phyloP scores from a whole-genome alignment of 2,888 invertebrate genomes.

The Harpalus rufipes region DNA sequence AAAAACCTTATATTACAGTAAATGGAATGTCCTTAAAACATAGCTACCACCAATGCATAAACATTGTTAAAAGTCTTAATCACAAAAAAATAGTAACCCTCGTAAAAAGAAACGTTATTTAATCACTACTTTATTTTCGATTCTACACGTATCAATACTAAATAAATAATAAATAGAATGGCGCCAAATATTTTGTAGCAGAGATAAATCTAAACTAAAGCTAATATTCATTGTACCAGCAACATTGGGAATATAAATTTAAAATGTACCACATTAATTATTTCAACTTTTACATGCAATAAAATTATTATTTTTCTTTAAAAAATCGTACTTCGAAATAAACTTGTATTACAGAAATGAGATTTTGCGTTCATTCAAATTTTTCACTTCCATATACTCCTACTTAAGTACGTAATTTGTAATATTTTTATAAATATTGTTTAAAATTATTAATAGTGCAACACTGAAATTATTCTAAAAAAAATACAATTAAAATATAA shows the following conservation, averaged over 20 bases:
- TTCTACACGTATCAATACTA: slow-evolving; percentile 34
- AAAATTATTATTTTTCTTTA: too few species aligned
- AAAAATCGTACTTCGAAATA: too few species aligned
- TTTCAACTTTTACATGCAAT: too few species aligned
- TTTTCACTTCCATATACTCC: neutral
- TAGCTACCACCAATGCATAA: slow-evolving; percentile 62
- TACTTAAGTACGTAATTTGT: neutral
- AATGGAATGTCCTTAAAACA: slow-evolving; percentile 53
- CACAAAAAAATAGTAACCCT: slow-evolving; percentile 64
- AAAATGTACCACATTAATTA: neutral
- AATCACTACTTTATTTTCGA: slow-evolving; percentile 35
- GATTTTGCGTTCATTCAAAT: too few species aligned
- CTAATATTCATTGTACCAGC: slow-evolving; percentile 30
- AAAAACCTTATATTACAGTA: slow-evolving; percentile 37
- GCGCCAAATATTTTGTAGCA: slow-evolving; percentile 37
- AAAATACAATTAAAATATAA: neutral
- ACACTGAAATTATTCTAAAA: neutral
- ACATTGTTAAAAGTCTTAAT: slow-evolving; percentile 52
- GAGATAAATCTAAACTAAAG: slow-evolving; percentile 14
- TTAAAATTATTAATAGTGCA: neutral
- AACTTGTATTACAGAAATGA: too few species aligned
- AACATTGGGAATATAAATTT: neutral
- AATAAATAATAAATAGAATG: slow-evolving; percentile 58
- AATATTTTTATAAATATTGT: neutral
- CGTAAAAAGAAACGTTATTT: slow-evolving; percentile 43